Conservation (phyloP, 2,888 invertebrate genomes). For the Pteria penguin region DNA sequence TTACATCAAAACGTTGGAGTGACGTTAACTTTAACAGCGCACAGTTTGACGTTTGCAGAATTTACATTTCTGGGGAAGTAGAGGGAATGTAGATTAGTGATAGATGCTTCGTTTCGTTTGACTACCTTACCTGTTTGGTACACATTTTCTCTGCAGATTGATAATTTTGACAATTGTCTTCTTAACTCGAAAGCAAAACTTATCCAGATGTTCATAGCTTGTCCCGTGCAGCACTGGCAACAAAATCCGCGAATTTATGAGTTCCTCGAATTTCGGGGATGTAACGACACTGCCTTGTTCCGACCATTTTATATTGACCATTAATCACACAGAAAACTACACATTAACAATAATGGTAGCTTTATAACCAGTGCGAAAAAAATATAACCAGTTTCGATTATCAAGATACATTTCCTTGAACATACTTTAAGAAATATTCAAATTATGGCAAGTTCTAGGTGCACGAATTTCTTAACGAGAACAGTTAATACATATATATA, state of each 20-base stretch:
- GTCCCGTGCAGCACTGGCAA: neutral
- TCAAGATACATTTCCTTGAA: too few relatives aligned
- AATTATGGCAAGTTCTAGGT: too few relatives aligned
- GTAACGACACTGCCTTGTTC: too few relatives aligned
- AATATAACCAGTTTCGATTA: too few relatives aligned
- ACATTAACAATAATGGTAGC: too few relatives aligned
- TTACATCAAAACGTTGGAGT: neutral
- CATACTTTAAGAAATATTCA: too few relatives aligned
- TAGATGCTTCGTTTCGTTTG: neutral
- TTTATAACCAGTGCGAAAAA: too few relatives aligned
- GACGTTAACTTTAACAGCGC: neutral
- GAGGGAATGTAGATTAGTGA: neutral
- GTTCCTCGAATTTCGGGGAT: neutral
- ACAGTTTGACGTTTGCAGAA: neutral
- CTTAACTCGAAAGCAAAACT: neutral
- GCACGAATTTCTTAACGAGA: too few relatives aligned
- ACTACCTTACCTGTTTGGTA: neutral
- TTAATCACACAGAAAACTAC: too few relatives aligned
- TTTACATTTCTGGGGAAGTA: neutral
- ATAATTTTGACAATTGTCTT: neutral
- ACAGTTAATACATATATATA: too few relatives aligned
- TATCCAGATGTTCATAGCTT: neutral
- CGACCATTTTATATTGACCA: too few relatives aligned
- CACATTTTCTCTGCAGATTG: neutral
- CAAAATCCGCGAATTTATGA: neutral